These are phyloP conservation scores for Ormyrus rosae DNA, from an alignment of 2,888 invertebrate genomes.

Conservation along the genomic window DNA sequence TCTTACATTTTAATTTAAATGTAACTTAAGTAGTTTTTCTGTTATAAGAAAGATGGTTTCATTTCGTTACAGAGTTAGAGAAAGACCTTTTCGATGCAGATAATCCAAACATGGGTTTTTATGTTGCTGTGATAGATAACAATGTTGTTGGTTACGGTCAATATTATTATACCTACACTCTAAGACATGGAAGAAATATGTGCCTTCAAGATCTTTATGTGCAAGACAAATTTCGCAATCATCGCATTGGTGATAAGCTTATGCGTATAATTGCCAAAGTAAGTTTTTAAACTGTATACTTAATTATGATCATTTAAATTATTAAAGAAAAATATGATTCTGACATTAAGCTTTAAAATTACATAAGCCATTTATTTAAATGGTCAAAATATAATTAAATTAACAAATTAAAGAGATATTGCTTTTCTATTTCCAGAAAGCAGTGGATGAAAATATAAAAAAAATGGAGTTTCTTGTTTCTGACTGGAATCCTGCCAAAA, in stretches of 20 bases:
- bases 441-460: slow-evolving; percentile 76
- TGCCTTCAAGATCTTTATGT: slow-evolving; percentile 93
- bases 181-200: slow-evolving; percentile 88
- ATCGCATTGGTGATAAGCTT: slow-evolving; percentile 82
- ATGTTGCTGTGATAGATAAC: slow-evolving; percentile 80
- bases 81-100: slow-evolving; percentile 83
- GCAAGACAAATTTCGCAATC: slow-evolving; percentile 79
- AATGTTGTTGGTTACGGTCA: slow-evolving; percentile 85
- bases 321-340: too few species aligned
- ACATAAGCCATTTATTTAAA: neutral
- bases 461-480: slow-evolving; percentile 89
- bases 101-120: slow-evolving; percentile 83
- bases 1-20: neutral
- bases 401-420: neutral
- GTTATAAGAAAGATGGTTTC: neutral
- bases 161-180: slow-evolving; percentile 89
- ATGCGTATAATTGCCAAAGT: slow-evolving; percentile 85
- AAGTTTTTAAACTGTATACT: slow-evolving; percentile 18
- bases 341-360: too few species aligned
- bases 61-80: slow-evolving; percentile 78
- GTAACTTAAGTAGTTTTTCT: neutral
- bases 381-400: neutral
- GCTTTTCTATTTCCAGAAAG: slow-evolving; percentile 65
- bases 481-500: slow-evolving; percentile 88
- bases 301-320: too few species aligned